Evolutionary conservation across 2,113 vertebrate genomes (phyloP), one percentile per base, ranked within the genome.

Genomic region (Gobiocypris rarus): DNA sequence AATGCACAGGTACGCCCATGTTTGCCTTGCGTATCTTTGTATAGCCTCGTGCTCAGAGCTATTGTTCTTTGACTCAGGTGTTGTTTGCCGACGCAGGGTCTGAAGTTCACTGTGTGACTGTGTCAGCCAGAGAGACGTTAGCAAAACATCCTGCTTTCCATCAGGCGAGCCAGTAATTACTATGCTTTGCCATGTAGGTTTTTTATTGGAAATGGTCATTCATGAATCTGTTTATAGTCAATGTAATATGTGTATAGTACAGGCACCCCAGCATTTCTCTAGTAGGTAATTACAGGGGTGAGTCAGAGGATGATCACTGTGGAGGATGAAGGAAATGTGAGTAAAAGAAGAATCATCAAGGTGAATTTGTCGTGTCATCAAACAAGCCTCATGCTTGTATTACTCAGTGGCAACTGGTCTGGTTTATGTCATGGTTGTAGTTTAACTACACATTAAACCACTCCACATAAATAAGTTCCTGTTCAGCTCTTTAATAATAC

Each of bases 31-130:
- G 70, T 88, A 88, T 85, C 65, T 87, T 75, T 83, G 13, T 71
- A 56, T 81, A 28, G 76, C 86, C 6, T 45, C 4, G 41, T 31
- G 74, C 65, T 56, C 58, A 15, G 59, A 63, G 75, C 85, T 82
- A 88, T 91, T 94, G 88, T 93, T 87, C 85, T 54, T 52, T 77
- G 70, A 83, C 88, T 83, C 74, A 82, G 82, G 84, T 26, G 6
- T 65, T 78, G 81, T 73, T 58, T 77, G 38, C 78, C 75, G 83
- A 81, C 84, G 69, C 11, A 1, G 70, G 80, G 91, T 82, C 71
- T 90, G 91, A 94, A 94, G 93, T 92, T 91, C 90, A 90, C 41
- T 73, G 38, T 26, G 31, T 73, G 9, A 50, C 41, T 73, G 43
- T 26, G 43, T 73, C 15, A 50, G 31, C 63, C 74, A 63, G 10